Evolutionary conservation across 2,888 invertebrate genomes (phyloP).

Genomic region (Catotricha subobsoleta): DNA sequence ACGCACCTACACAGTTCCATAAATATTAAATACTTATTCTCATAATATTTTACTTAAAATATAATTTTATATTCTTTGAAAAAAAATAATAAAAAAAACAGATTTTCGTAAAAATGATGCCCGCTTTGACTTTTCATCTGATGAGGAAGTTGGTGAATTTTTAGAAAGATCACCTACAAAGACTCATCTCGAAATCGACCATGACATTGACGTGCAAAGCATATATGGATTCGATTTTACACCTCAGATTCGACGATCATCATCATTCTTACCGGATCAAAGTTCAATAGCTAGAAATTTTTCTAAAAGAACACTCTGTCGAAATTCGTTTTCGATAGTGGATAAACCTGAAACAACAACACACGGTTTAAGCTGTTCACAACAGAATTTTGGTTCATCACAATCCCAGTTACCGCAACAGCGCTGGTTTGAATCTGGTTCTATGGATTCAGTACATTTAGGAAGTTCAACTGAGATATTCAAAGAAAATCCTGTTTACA

Average conservation of each 20-base stretch:
- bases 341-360: neutral
- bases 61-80: no score
- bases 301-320: neutral
- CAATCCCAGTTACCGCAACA: neutral
- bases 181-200: constrained; percentile 13
- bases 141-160: constrained; percentile 14
- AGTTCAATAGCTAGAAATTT: neutral
- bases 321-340: constrained; percentile 14
- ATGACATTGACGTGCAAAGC: constrained; percentile 19
- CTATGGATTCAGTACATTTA: constrained; percentile 35
- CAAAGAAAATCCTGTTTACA: constrained; percentile 13
- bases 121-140: constrained; percentile 4
- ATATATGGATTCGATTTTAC: constrained; percentile 24
- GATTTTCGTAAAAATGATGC: neutral
- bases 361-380: neutral
- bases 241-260: constrained; percentile 13
- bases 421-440: constrained; percentile 35
- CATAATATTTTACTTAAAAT: no score
- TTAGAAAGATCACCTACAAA: constrained; percentile 10
- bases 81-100: no score
- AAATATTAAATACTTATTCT: no score
- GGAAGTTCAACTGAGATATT: constrained; percentile 43
- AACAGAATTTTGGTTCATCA: neutral
- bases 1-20: no score
- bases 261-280: neutral